Base-by-base conservation (phyloP, 2,113 vertebrate genomes). In the Dendrocopos noguchii region DNA sequence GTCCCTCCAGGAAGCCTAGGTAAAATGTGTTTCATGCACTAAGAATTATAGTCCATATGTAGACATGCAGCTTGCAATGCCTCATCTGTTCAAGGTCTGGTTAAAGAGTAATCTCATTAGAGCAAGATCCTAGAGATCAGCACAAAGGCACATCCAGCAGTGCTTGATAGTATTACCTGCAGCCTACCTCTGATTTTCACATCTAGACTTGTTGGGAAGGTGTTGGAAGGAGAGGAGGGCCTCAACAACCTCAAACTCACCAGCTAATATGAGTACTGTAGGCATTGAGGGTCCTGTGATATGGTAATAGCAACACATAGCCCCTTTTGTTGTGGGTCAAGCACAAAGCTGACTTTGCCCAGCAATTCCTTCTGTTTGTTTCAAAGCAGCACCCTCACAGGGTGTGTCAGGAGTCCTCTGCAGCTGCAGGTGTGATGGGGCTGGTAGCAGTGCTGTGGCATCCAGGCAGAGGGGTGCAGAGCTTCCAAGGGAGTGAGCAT, bases 1-100 rank as follows among this genome's bases (percentile, higher is more conserved):
- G 81, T 98, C 4, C 97, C 97, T 36, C 96, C 97, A 31, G 96
- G 97, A 92, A 97, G 94, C 90, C 86, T 96, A 42, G 97, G 97
- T 98, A 93, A 97, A 73, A 55, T 50, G 67, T 53, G 44, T 34
- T 61, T 47, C 27, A 4, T 61, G 59, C 46, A 24, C 71, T 44
- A 44, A 67, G 72, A 55, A 75, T 8, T 39, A 3, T n/a, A 71
- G 60, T 70, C 76, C 3, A 0, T 42, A 15, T 29, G 28, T 29
- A 34, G 25, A 18, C 59, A 27, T 33, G 12, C 44, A 87, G 14
- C 59, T 73, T 79, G 76, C 63, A 66, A 1, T 68, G 77, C 76
- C 53, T 76, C 39, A 18, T 52, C 70, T 88, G 15, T 56, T 66
- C 55, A 15, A 50, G 59, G 63, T 20, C 53, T 90, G 46, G 14